Conservation (phyloP, 2,797 vertebrate genomes). For the Lacerta agilis region DNA sequence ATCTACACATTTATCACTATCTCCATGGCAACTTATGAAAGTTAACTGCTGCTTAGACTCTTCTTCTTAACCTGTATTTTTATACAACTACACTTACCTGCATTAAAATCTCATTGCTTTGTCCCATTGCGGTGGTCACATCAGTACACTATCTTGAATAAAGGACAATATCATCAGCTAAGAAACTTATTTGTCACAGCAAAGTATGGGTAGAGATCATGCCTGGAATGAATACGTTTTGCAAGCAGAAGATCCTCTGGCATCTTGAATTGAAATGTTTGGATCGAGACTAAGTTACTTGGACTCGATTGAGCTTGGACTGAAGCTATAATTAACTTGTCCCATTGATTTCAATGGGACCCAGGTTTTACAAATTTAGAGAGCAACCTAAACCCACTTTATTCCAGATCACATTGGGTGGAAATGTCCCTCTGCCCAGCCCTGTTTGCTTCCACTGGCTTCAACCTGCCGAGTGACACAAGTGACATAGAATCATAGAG, state of each 20-base stretch:
- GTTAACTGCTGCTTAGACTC: background rate
- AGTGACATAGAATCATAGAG: background rate
- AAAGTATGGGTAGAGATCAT: background rate
- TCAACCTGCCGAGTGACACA: background rate
- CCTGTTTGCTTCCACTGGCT: no score
- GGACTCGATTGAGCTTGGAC: background rate
- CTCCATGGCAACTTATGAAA: background rate
- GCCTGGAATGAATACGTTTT: background rate
- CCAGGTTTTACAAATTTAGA: background rate
- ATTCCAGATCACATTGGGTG: no score
- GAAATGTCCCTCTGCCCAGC: no score
- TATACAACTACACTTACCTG: background rate
- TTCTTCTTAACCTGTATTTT: background rate
- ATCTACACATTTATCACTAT: conserved; percentile 20
- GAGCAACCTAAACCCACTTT: no score
- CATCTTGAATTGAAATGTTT: background rate
- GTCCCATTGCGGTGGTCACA: background rate
- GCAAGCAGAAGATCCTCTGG: background rate
- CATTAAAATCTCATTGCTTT: background rate
- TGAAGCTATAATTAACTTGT: background rate
- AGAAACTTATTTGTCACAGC: background rate
- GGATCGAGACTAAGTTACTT: background rate
- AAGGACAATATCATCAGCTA: background rate
- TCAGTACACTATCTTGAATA: background rate
- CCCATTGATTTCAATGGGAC: background rate